These are phyloP conservation scores for Penaeus vannamei DNA, from an alignment of 1,140 invertebrate species.

Conservation along the genomic window DNA sequence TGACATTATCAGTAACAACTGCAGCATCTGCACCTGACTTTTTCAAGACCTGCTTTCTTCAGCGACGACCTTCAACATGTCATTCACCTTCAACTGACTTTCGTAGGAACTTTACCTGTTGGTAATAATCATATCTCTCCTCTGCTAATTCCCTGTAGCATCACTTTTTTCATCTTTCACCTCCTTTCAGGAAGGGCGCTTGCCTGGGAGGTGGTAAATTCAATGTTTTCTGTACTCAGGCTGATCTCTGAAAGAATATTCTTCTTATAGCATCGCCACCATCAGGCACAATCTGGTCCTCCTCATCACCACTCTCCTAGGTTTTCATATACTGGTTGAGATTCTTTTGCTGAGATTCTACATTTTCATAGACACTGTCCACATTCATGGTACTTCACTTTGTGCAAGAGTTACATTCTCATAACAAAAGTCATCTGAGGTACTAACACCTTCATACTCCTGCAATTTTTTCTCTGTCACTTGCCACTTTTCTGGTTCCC, in stretches of 20 bases:
- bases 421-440: constrained; percentile 37
- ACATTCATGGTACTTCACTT: constrained; percentile 21
- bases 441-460: neutral
- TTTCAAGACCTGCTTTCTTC: constrained; percentile 3
- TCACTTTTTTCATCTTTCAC: constrained; percentile 41
- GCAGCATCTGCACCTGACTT: constrained; percentile 1
- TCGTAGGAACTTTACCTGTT: constrained; percentile 82
- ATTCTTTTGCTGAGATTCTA: constrained; percentile 54
- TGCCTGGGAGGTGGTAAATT: constrained; percentile 50
- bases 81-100: constrained; percentile 82
- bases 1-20: constrained; percentile 33
- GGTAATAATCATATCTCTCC: constrained; percentile 76
- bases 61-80: constrained; percentile 75
- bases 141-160: constrained; percentile 61
- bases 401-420: constrained; percentile 40
- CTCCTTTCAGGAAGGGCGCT: constrained; percentile 27
- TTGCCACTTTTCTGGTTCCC: constrained; percentile 5
- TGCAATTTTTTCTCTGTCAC: constrained; percentile 37
- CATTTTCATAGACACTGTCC: constrained; percentile 61
- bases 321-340: constrained; percentile 57
- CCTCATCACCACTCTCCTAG: constrained; percentile 55
- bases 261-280: constrained; percentile 65
- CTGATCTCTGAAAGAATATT: constrained; percentile 57
- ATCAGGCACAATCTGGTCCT: constrained; percentile 53
- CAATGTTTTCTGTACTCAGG: constrained; percentile 67